Evolutionary conservation across 2,113 vertebrate species (phyloP).

Genomic region (Pituophis catenifer): DNA sequence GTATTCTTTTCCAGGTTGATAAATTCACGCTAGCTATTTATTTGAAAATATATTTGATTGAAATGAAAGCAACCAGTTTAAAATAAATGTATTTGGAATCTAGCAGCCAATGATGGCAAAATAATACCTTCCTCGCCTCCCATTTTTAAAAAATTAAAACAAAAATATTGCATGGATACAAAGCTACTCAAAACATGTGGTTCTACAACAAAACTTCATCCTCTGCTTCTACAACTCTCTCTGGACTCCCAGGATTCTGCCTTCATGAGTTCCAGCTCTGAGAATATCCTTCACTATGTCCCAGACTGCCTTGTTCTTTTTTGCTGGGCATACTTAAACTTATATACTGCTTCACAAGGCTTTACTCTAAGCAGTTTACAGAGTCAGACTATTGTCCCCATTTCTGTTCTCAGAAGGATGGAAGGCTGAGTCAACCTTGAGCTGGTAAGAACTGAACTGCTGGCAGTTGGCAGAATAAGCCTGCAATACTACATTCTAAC

Average conservation of each 20-base stretch:
- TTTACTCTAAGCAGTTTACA: neutral
- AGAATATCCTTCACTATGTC: neutral
- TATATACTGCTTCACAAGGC: neutral
- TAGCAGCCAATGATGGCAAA: neutral
- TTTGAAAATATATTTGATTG: neutral
- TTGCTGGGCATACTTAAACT: neutral
- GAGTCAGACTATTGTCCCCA: neutral
- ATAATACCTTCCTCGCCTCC: neutral
- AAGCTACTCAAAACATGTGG: neutral
- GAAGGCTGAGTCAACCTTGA: neutral
- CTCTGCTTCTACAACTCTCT: neutral
- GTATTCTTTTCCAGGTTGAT: neutral
- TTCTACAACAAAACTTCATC: neutral
- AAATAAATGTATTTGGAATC: neutral
- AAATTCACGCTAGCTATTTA: neutral
- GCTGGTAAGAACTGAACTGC: neutral
- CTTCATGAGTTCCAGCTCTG: neutral
- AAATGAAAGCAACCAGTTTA: neutral
- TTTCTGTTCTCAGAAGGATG: neutral
- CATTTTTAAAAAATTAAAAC: neutral
- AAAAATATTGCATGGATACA: neutral
- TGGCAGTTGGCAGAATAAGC: neutral
- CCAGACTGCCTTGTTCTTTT: neutral
- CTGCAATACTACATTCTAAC: neutral
- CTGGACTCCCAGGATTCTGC: neutral